Percentiles rank a stretch among this genome's conserved stretches.
Evolutionary conservation across 37 sponge, comb jelly and placozoan genomes (phyloP).

Genomic region (Tethya wilhelma): DNA sequence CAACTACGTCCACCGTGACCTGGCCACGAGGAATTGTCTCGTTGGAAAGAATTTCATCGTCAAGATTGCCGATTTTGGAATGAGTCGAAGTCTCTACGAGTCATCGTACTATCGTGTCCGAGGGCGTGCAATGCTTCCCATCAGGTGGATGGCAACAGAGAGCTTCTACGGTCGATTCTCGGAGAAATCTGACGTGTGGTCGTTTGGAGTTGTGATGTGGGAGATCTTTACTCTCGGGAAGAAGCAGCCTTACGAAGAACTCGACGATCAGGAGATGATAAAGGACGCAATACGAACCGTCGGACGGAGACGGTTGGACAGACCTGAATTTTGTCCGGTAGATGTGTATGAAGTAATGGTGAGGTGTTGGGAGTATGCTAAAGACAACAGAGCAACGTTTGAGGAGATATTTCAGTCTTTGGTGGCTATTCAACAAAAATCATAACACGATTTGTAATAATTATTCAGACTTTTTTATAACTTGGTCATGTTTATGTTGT

Average conservation of each 20-base stretch:
- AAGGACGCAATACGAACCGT: constrained; percentile 58
- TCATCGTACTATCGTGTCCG: constrained; percentile 57
- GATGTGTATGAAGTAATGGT: constrained; percentile 67
- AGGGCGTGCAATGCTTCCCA: constrained; percentile 54
- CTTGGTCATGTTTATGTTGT: neutral
- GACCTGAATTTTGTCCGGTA: constrained; percentile 53
- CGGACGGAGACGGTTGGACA: constrained; percentile 19
- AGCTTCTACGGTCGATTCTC: constrained; percentile 73
- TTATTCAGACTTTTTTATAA: too few species aligned
- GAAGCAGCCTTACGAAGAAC: constrained; percentile 69
- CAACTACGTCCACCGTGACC: constrained; percentile 75
- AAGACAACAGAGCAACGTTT: constrained; percentile 55
- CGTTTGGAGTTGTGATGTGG: constrained; percentile 77
- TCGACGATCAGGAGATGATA: constrained; percentile 82
- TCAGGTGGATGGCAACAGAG: constrained; percentile 80
- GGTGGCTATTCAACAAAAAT: constrained; percentile 31
- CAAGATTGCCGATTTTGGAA: constrained; percentile 73
- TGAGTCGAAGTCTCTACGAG: constrained; percentile 61
- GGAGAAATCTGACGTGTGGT: constrained; percentile 68
- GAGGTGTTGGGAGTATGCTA: constrained; percentile 65
- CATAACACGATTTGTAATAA: too few species aligned
- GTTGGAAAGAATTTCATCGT: constrained; percentile 59
- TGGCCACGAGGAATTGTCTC: constrained; percentile 74
- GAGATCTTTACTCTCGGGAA: constrained; percentile 67
- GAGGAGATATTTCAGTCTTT: constrained; percentile 40